Base-by-base conservation (phyloP, 2,888 invertebrate genomes). In the Lutraria lutraria region DNA sequence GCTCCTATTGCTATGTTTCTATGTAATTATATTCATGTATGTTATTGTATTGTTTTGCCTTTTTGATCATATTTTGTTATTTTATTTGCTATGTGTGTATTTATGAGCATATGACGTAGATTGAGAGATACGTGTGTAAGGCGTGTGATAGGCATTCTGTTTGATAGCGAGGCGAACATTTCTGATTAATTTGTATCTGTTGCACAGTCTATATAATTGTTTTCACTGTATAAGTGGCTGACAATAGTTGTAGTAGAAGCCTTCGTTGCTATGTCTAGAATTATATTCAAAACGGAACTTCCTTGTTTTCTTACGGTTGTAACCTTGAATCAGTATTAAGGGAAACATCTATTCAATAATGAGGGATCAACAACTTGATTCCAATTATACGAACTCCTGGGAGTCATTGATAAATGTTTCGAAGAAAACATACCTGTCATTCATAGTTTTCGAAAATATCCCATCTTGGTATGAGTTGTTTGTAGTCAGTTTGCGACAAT, bases 41-140 rank as follows among this genome's bases (percentile, higher is more conserved):
- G 43, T 43, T 43, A 4, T 63, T 76, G 63, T 76, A 76, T 34
- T 76, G 34, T 76, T 31, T 31, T 76, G 76, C 76, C 76, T 76
- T 76, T 76, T 76, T 13, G 4, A 16, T 25, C 76, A 76, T 31
- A 76, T 34, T 76, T 34, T 76, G 29, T 76, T 76, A 31, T 76
- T 76, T 76, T 76, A 76, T 76, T 76, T 76, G 76, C 76, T 25
- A 76, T 76, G 76, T 76, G 29, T 76, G 76, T 76, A 76, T 76
- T 76, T 76, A 76, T 76, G 76, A 31, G 76, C 34, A 31, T 76
- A 34, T 76, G 76, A 76, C 8, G 2, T 0, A 34, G 76, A 16
- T 16, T 16, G 72, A 31, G 34, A 34, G 76, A 4, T 29, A 0
- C 16, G 16, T 31, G 12, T 31, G 15, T 34, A 34, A 25, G 34